Evolutionary conservation across 1,140 invertebrate species (phyloP), one percentile per base, ranked within the genome.

Genomic region (Aphaenogaster rudis): DNA sequence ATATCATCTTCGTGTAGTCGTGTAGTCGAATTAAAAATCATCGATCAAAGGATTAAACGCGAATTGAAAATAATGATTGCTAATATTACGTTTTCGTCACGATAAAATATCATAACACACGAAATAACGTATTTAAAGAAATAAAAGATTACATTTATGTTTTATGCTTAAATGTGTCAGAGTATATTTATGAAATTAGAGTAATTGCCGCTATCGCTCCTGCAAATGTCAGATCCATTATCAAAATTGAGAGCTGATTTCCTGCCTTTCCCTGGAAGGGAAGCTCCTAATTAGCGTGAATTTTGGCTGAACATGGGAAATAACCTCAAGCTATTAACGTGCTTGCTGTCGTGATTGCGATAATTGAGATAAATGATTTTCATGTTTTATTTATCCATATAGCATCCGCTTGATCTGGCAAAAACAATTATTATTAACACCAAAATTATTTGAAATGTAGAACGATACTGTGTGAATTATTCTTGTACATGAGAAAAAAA

Each of bases 241-340:
- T 50, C 42, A 74, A 84, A 76, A 84, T 84, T 84, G 72, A 84
- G 67, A 84, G 69, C 42, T 76, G 69, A 84, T 84, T 50, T 74
- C 80, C 80, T 36, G 33, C 42, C 21, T 52, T 42, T 36, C 39
- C 9, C 48, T 71, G 21, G 21, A 54, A 74, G 57, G 57, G 50
- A 74, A 61, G n/a, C 54, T 74, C 8, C 54, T 74, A 76, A 84
- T 84, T 84, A 84, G 42, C 69, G 54, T 45, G 42, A 84, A 54
- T 72, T 81, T 82, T 28, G 69, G 54, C 1, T 59, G 28, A 74
- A 84, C 69, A 74, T 28, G 80, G 52, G 33, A 33, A 74, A 76
- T 74, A 76, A 76, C n/a, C 42, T 63, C 54, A 33, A 84, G 69
- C 80, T 76, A 74, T 74, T 59, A 76, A 84, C 42, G 54, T 50